Evolutionary conservation across 2,797 vertebrate genomes (phyloP).

Genomic region (Anableps anableps): DNA sequence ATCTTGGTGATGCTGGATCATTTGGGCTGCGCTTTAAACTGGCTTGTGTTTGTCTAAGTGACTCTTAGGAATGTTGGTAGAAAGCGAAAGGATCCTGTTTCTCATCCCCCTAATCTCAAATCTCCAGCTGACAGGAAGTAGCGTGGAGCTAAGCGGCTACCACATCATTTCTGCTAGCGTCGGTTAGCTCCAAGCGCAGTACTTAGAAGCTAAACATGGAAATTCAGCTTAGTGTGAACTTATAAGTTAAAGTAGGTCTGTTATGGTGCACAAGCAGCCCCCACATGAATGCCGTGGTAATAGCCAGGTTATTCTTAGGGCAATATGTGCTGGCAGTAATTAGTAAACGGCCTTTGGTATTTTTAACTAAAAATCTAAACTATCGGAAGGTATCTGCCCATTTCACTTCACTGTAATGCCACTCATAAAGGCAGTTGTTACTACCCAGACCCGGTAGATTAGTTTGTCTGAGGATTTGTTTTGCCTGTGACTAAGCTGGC

Average conservation of each 20-base stretch:
- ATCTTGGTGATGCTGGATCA: fast-evolving
- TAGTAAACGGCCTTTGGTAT: constrained; percentile 32
- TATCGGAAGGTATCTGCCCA: neutral
- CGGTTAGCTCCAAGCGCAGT: neutral
- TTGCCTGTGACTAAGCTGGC: constrained; percentile 48
- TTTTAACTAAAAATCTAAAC: neutral
- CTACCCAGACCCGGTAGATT: constrained; percentile 30
- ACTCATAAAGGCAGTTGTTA: neutral
- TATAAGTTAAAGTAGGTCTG: neutral
- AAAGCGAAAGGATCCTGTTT: constrained; percentile 15
- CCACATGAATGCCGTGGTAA: neutral
- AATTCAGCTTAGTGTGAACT: neutral
- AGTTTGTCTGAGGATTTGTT: constrained; percentile 75
- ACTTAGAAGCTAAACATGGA: neutral
- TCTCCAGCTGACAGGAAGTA: constrained; percentile 69
- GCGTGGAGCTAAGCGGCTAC: constrained; percentile 54
- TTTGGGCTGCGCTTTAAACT: neutral
- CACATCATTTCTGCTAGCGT: constrained; percentile 16
- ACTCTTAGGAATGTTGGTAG: too few relatives aligned
- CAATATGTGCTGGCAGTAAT: constrained; percentile 8
- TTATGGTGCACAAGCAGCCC: too few relatives aligned
- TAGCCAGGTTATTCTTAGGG: neutral
- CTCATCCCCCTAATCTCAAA: neutral
- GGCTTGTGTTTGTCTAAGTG: neutral
- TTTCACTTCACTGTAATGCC: neutral